Conservation (phyloP, 2,797 vertebrate species). For the Caiman crocodilus region DNA sequence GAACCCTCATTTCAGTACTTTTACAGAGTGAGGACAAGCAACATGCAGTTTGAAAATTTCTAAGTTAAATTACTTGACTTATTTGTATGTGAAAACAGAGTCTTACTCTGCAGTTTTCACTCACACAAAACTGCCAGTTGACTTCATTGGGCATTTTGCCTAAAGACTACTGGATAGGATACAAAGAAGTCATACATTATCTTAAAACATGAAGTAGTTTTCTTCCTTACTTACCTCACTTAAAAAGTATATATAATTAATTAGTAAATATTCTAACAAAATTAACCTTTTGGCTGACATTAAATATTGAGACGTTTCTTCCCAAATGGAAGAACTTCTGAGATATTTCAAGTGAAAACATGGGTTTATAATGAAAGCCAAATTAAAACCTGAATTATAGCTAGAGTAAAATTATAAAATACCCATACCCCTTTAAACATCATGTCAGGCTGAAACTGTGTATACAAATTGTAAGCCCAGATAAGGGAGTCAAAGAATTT, state of each 20-base stretch:
- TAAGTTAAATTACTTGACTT: neutral
- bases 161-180: neutral
- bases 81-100: neutral
- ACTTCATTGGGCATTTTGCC: neutral
- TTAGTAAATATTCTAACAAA: neutral
- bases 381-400: neutral
- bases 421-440: neutral
- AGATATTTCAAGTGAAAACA: neutral
- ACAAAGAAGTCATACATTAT: neutral
- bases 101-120: neutral
- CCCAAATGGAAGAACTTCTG: neutral
- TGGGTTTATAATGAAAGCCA: neutral
- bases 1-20: neutral
- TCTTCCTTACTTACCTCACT: neutral
- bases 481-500: conserved; percentile 54
- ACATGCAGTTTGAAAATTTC: neutral
- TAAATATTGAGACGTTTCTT: neutral
- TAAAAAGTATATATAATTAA: fast-evolving
- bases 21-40: neutral
- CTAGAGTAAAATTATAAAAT: neutral
- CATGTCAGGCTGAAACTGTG: neutral
- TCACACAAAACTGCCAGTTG: neutral
- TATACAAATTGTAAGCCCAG: neutral
- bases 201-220: neutral
- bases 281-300: neutral